A percentile compares a stretch with the other conserved stretches of the same genome.
phyloP scores from a whole-genome alignment of 2,113 vertebrate genomes.

The Serilophus lunatus region DNA sequence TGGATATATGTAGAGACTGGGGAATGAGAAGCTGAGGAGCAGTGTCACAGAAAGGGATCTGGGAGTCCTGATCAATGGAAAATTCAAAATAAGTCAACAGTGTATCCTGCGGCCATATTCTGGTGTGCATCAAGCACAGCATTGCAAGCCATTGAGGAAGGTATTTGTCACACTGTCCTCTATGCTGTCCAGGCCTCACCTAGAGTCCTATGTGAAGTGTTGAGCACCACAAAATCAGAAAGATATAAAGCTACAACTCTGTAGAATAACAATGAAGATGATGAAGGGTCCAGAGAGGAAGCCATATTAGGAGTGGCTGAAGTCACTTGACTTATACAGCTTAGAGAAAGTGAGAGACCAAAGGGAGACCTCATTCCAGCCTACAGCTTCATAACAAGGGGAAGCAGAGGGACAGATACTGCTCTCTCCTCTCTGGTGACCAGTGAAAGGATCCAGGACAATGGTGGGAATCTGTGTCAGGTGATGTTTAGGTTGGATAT shows the following conservation, averaged over 20 bases:
- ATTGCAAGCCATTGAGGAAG: accelerated
- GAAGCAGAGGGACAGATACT: neutral
- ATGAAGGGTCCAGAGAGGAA: neutral
- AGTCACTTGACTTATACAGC: neutral
- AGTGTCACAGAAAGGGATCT: neutral
- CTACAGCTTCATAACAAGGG: accelerated
- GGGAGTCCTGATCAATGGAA: accelerated
- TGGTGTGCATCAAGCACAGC: neutral
- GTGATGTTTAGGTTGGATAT: neutral
- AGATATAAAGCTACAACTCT: neutral
- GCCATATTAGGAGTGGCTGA: neutral
- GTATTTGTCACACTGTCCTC: neutral
- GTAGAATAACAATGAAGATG: neutral
- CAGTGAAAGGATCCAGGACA: accelerated
- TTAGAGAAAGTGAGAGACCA: neutral
- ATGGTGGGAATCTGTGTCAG: neutral
- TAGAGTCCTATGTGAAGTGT: neutral
- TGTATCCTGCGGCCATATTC: neutral
- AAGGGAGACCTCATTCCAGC: neutral
- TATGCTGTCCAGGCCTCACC: neutral
- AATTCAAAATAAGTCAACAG: neutral
- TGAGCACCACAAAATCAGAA: neutral
- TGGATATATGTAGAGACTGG: neutral
- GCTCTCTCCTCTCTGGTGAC: neutral
- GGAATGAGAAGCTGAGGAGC: neutral